Evolutionary conservation across 2,888 invertebrate species (phyloP), one percentile per base, ranked within the genome.

Genomic region (Lissocephala sabroskyi): DNA sequence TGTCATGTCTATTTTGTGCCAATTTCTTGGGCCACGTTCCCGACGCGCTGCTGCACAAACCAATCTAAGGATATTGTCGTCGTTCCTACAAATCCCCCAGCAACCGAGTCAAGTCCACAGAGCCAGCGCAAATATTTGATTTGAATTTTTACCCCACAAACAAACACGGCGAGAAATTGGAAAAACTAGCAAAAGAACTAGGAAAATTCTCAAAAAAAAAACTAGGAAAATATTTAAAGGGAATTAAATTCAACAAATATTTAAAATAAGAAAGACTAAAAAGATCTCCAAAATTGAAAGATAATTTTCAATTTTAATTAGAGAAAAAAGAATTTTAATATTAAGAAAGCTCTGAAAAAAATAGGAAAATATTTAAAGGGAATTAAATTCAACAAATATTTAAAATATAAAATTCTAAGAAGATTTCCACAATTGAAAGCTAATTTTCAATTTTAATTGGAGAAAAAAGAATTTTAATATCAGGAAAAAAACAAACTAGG

Each of bases 101-200:
- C 49, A 28, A 23, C 52, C 51, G 48, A 45, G 11, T 45, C 16
- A 51, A 46, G 60, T 44, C 59, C 37, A 32, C n/a, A n/a, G n/a
- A n/a, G n/a, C n/a, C n/a, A 50, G 56, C 50, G 57, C 71, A 73
- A 73, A 73, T 74, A 77, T 73, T 73, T 74, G 78, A 73, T 77
- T 73, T 59, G 23, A 52, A 42, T 61, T 57, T 57, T 45, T 49
- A 33, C 19, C 16, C n/a, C n/a, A n/a, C n/a, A 4, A 29, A 41
- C 17, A 44, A 47, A 41, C 35, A 43, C 41, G 50, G 11, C 1
- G 4, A 5, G 16, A 35, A 60, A 71, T 57, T 44, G 56, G 0
- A 1, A 36, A 11, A 47, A 53, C 2, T 26, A 9, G 4, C 26
- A 26, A 9, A 26, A 26, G 26, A 26, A 26, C 26, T 26, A 26